Evolutionary conservation across 2,888 invertebrate genomes (phyloP), one percentile per base, ranked within the genome.

Genomic region (Crossocerus cetratus): DNA sequence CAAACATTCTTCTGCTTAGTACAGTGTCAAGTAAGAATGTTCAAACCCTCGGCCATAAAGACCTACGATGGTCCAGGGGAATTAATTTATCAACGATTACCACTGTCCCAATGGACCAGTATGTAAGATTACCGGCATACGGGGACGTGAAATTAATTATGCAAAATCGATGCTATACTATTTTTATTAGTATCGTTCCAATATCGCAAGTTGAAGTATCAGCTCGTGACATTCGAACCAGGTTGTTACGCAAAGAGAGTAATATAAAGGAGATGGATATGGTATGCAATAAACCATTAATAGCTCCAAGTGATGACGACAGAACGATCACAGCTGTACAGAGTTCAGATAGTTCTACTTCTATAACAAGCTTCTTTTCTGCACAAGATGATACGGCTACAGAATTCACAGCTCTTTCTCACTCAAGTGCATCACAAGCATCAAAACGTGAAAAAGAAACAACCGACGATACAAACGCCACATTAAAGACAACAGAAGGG

Each of bases 211-310:
- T 92, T 62, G 96, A 97, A 88, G 93, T 97, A 76, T 95, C 95
- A 4, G 96, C 96, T 2, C 94, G 94, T 78, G 96, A 96, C 83
- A 95, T 97, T 22, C 92, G 96, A 77, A 93, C 93, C 55, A 92
- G 96, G 57, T 91, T 96, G 23, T 75, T 85, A 55, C 77, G 81
- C 45, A 89, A 86, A 67, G 83, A 83, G 20, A 72, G 4, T 20
- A 55, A 58, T 2, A 13, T 49, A 11, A 74, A 70, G 13, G 81
- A 83, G 23, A 5, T 61, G 0, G 81, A 79, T 55, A 21, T 18
- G 0, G 13, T 55, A 3, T 65, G 62, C 20, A 56, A 54, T 21
- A 68, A 62, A 20, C 42, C 62, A 13, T 14, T 14, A 18, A 59
- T 14, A 21, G 61, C 68, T 5, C 67, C 49, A n/a, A 22, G 20